A percentile compares a stretch with the other conserved stretches of the same genome.
Conservation (phyloP, 2,797 vertebrate species). For the Mus caroli region DNA sequence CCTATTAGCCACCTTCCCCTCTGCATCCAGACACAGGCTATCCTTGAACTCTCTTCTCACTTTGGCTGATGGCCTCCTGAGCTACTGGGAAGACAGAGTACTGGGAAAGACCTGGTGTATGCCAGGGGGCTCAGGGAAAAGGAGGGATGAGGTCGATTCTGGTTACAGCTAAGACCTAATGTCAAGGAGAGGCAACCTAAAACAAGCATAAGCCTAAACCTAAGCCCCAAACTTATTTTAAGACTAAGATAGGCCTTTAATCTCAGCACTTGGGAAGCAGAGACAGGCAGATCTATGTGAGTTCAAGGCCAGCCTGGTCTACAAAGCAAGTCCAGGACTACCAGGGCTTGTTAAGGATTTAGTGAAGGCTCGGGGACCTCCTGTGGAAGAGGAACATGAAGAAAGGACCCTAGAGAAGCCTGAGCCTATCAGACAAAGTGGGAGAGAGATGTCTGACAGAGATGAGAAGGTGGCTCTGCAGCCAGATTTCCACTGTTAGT, state of each 20-base stretch:
- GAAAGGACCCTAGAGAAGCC: not conserved
- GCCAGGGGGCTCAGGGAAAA: not conserved
- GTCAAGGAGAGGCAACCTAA: not conserved
- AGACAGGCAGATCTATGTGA: no score
- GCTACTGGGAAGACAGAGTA: not conserved
- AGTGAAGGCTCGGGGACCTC: not conserved
- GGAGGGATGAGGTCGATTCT: not conserved
- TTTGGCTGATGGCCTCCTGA: not conserved
- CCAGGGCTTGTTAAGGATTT: not conserved
- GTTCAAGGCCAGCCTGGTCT: no score
- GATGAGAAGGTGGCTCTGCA: fast-evolving
- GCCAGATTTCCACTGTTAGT: not conserved
- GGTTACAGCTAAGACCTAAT: not conserved
- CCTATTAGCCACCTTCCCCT: not conserved
- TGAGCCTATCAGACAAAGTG: not conserved
- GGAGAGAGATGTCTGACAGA: not conserved
- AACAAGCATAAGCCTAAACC: no score
- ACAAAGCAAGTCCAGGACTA: no score
- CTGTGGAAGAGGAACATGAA: not conserved
- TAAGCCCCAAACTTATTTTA: no score
- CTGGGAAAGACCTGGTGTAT: not conserved
- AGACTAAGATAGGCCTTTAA: no score
- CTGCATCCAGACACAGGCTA: not conserved
- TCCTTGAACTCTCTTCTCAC: not conserved
- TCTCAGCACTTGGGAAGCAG: no score